These are phyloP conservation scores for Eupithecia centaureata DNA, from an alignment of 2,888 invertebrate genomes.

Conservation along the genomic window DNA sequence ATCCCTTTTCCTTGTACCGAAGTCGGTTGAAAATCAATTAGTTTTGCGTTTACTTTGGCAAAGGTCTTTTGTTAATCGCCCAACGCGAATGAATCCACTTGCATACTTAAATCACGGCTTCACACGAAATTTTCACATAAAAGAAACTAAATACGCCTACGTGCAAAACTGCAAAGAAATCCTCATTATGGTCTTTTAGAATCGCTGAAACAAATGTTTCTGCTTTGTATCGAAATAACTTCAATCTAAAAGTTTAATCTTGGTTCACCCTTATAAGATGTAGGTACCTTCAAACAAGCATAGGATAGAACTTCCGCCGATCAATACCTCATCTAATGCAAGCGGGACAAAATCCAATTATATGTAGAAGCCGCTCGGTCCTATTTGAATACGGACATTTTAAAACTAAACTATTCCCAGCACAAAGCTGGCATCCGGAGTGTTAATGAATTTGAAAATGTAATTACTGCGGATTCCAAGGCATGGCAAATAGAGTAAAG, in stretches of 20 bases:
- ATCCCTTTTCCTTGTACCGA: too few species aligned
- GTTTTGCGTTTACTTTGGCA: too few species aligned
- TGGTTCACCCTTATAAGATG: not conserved
- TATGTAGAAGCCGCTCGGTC: conserved; percentile 27
- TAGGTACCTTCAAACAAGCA: not conserved
- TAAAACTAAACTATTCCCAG: conserved; percentile 17
- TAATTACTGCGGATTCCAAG: conserved; percentile 10
- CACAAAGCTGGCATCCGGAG: conserved; percentile 10
- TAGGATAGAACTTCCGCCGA: conserved; percentile 17
- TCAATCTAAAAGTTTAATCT: not conserved
- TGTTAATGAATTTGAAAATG: conserved; percentile 22
- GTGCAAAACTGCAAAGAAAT: not conserved
- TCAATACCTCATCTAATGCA: conserved; percentile 23
- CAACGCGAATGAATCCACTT: not conserved
- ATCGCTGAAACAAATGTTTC: not conserved
- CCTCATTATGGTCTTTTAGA: not conserved
- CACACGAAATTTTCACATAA: not conserved
- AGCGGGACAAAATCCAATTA: conserved; percentile 32
- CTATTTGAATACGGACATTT: conserved; percentile 32
- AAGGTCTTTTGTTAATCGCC: too few species aligned
- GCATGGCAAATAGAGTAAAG: conserved; percentile 16
- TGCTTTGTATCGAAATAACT: not conserved
- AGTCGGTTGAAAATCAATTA: too few species aligned
- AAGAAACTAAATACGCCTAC: not conserved
- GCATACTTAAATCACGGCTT: not conserved